Conservation (phyloP, 1,140 invertebrate species). For the Drosophila subobscura region DNA sequence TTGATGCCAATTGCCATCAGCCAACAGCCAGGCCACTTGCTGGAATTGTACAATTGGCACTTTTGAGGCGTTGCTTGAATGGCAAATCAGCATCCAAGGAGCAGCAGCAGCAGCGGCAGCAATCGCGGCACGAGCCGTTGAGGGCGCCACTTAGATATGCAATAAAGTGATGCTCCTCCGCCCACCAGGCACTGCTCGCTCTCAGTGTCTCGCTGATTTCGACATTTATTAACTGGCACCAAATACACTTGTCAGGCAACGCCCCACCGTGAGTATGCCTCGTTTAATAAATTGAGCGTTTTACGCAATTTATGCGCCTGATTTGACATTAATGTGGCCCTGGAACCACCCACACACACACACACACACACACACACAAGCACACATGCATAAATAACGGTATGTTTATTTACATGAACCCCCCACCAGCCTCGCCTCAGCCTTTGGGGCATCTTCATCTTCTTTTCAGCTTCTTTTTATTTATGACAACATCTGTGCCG, state of each 20-base stretch:
- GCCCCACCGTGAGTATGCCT: constrained; percentile 52
- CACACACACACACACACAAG: constrained; percentile 12
- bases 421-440: not conserved
- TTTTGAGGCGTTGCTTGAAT: not conserved
- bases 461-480: constrained; percentile 71
- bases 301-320: constrained; percentile 82
- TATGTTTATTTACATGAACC: constrained; percentile 73
- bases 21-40: constrained; percentile 23
- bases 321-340: constrained; percentile 83
- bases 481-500: constrained; percentile 79
- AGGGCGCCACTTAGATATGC: constrained; percentile 54
- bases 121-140: constrained; percentile 24
- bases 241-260: constrained; percentile 72
- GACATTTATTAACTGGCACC: constrained; percentile 70
- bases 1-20: constrained; percentile 66
- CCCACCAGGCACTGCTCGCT: not conserved
- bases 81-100: constrained; percentile 23
- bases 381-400: constrained; percentile 57
- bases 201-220: constrained; percentile 30
- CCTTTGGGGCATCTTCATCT: constrained; percentile 42
- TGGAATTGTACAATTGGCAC: constrained; percentile 64
- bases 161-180: constrained; percentile 1
- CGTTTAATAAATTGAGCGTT: constrained; percentile 81
- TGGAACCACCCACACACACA: constrained; percentile 42
- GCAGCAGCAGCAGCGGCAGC: not conserved